phyloP scores from a whole-genome alignment of 1,140 invertebrate genomes.

The Drosophila prosaltans region DNA sequence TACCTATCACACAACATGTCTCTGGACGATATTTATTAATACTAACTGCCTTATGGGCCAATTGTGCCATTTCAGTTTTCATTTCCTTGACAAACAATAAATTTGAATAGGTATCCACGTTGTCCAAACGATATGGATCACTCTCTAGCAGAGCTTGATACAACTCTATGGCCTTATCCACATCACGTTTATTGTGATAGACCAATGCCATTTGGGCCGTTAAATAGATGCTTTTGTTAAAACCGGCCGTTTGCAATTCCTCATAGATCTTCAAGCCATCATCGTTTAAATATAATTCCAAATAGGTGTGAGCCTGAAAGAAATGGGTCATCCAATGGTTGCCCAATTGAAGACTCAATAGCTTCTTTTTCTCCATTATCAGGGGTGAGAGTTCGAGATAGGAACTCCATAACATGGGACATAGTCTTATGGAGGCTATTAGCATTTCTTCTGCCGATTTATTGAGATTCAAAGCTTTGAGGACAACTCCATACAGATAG shows the following conservation, averaged over 20 bases:
- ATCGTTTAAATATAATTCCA: conserved; percentile 95
- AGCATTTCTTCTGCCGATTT: conserved; percentile 90
- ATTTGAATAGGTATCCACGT: conserved; percentile 99
- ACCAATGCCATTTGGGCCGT: conserved; percentile 95
- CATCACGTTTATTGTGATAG: conserved; percentile 96
- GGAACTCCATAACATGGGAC: conserved; percentile 95
- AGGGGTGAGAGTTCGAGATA: conserved; percentile 96
- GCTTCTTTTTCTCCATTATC: conserved; percentile 90
- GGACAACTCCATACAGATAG: conserved; percentile 95
- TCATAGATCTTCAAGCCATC: conserved; percentile 94
- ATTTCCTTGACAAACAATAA: conserved; percentile 97
- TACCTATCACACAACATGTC: conserved; percentile 99
- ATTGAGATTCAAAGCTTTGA: conserved; percentile 93
- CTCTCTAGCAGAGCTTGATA: conserved; percentile 92
- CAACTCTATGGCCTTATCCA: conserved; percentile 93
- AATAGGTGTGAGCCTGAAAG: conserved; percentile 94
- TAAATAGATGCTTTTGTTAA: conserved; percentile 95
- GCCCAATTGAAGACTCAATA: conserved; percentile 89
- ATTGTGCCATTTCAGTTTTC: conserved; percentile 94
- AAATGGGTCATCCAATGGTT: conserved; percentile 98
- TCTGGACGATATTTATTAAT: conserved; percentile 99
- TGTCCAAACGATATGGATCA: conserved; percentile 97
- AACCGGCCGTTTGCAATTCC: conserved; percentile 90
- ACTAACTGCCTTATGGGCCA: conserved; percentile 96
- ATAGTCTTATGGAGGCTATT: conserved; percentile 89